Conservation (phyloP, 2,888 invertebrate genomes). For the Taenaris catops region DNA sequence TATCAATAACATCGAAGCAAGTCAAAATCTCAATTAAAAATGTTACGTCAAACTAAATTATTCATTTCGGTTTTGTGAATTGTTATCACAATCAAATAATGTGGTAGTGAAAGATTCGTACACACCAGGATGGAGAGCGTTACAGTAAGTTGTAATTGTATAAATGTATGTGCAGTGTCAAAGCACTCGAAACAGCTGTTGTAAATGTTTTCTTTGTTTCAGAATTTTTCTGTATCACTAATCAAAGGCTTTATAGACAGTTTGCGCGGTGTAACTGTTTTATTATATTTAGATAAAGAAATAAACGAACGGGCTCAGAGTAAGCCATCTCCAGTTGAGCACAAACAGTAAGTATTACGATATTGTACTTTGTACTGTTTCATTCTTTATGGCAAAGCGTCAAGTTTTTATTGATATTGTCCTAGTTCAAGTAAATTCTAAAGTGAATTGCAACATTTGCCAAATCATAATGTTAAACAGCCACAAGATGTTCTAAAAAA, state of each 20-base stretch:
- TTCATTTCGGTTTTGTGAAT: constrained; percentile 17
- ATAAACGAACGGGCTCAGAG: constrained; percentile 82
- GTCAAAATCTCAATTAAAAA: constrained; percentile 1
- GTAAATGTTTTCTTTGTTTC: constrained; percentile 45
- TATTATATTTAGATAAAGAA: constrained; percentile 89
- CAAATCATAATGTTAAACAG: no score
- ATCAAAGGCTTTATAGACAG: constrained; percentile 89
- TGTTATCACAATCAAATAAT: constrained; percentile 29
- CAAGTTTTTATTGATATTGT: no score
- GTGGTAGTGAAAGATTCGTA: constrained; percentile 29
- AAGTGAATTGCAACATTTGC: no score
- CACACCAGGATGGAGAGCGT: constrained; percentile 53
- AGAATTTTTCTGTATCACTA: constrained; percentile 83
- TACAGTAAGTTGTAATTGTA: constrained; percentile 33
- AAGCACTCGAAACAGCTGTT: constrained; percentile 16
- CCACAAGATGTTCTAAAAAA: no score
- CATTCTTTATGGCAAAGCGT: constrained; percentile 1
- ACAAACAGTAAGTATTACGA: constrained; percentile 67
- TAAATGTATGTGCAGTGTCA: constrained; percentile 21
- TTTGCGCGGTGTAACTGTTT: constrained; percentile 86
- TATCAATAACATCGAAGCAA: constrained; percentile 1
- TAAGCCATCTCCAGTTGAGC: constrained; percentile 74
- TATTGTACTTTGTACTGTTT: constrained; percentile 4
- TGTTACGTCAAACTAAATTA: constrained; percentile 22
- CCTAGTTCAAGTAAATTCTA: no score